Base-by-base conservation (phyloP, 2,113 vertebrate species). In the Macaca fascicularis region DNA sequence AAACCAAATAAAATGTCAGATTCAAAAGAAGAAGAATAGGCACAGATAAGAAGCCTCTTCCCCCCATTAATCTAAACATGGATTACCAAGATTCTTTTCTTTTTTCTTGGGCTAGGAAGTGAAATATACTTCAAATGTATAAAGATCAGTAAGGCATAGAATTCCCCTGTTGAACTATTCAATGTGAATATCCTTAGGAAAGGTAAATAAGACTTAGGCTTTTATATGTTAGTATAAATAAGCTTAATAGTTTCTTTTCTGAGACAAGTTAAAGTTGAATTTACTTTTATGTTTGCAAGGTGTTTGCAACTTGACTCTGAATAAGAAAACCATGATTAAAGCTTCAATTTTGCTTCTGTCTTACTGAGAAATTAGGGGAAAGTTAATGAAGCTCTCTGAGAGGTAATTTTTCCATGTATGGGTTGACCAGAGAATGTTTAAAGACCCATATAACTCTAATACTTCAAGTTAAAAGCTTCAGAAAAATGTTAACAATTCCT, bases 251-350 rank as follows among this genome's bases (percentile, higher is more conserved):
- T 64, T 91, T 93, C 12, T 50, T 82, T 86, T 69, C 32, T 38
- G 38, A 85, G 38, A 78, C 16, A 79, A 57, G 8, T 80, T 38
- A 48, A 45, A 81, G 32, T 43, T 70, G 27, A 64, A 88, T 48
- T 76, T 86, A 43, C 35, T 97, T 90, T 88, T 96, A 61, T 74
- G 25, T 92, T 88, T 80, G 7, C 64, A 88, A 59, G 78, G 38
- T 75, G 19, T 22, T 89, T 85, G 59, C 81, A 93, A 70, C n/a
- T 27, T 61, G 14, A 76, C 19, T 93, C 6, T 90, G 22, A 2
- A 20, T 40, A 55, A 23, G 13, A 13, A 90, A 45, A 79, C 16
- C 0, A 17, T 35, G 22, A 14, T 27, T 55, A 19, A 23, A 40
- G 8, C 22, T 48, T 93, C 43, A 85, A 2, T 40, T 30, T n/a